phyloP scores from a whole-genome alignment of 2,888 invertebrate genomes.

The Dendrolimus pini region DNA sequence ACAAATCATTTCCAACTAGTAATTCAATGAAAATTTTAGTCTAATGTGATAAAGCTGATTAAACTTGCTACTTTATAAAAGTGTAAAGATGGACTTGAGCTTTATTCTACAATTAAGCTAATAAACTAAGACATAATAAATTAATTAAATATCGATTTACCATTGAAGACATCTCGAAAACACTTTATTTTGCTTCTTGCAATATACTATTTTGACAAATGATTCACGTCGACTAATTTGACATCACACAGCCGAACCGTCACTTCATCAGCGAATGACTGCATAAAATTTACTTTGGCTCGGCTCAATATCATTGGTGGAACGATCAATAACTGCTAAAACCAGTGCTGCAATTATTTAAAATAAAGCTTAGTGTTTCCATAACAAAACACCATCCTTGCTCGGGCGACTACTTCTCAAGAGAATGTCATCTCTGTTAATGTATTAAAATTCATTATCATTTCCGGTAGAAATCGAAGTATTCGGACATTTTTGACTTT shows the following conservation, averaged over 20 bases:
- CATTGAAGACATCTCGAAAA: conserved; percentile 54
- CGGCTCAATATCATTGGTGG: conserved; percentile 31
- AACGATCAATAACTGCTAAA: conserved; percentile 48
- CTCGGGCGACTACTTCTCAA: background rate
- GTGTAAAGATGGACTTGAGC: too few species aligned
- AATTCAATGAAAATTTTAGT: too few species aligned
- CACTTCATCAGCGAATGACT: conserved; percentile 43
- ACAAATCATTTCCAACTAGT: conserved; percentile 1
- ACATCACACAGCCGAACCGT: conserved; percentile 42
- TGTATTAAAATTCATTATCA: background rate
- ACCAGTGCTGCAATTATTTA: background rate
- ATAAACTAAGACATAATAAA: too few species aligned
- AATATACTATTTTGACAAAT: conserved; percentile 44
- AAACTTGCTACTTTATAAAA: too few species aligned
- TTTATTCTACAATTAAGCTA: too few species aligned
- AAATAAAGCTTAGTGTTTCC: background rate
- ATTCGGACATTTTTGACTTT: too few species aligned
- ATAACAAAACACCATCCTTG: background rate
- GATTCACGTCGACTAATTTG: conserved; percentile 59
- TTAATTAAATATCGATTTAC: conserved; percentile 33
- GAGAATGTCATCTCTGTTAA: background rate
- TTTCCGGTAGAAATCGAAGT: background rate
- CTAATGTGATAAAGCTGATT: too few species aligned
- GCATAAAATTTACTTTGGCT: conserved; percentile 45
- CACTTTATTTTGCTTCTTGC: conserved; percentile 24